Percentiles rank a stretch among this genome's conserved stretches.
Evolutionary conservation across 1,140 invertebrate species (phyloP).

Genomic region (Patella vulgata): DNA sequence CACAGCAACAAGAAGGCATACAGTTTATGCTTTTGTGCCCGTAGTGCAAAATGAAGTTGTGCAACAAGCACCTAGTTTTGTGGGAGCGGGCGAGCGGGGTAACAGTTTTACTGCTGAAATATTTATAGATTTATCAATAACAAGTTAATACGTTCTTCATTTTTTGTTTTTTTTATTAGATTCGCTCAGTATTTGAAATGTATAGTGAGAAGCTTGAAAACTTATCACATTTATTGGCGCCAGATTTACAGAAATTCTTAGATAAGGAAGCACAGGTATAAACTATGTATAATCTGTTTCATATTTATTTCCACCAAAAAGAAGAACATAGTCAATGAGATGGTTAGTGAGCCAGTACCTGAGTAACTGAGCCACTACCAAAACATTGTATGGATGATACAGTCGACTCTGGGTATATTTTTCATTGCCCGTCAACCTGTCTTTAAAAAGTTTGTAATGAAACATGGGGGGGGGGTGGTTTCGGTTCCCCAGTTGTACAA

Average conservation of each 20-base stretch:
- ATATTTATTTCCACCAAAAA: not conserved
- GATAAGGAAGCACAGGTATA: conserved; percentile 62
- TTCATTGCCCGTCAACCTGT: too few species aligned
- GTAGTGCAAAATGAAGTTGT: too few species aligned
- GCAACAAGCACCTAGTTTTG: not conserved
- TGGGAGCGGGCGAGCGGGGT: not conserved
- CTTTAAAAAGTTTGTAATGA: too few species aligned
- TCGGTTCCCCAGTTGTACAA: too few species aligned
- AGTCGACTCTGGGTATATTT: too few species aligned
- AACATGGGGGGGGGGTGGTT: too few species aligned
- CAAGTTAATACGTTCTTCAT: too few species aligned
- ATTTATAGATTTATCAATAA: conserved; percentile 3
- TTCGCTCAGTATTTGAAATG: conserved; percentile 52
- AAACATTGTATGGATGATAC: not conserved
- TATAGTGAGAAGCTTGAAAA: conserved; percentile 59
- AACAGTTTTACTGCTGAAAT: not conserved
- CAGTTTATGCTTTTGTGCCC: too few species aligned
- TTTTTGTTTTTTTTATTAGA: conserved; percentile 50
- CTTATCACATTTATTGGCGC: conserved; percentile 55
- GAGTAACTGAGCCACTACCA: not conserved
- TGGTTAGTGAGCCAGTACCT: not conserved
- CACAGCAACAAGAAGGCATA: too few species aligned
- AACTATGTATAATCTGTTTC: not conserved
- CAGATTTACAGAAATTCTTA: conserved; percentile 58
- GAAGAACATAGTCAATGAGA: not conserved